Conservation (phyloP, 2,797 vertebrate species). For the Melanogrammus aeglefinus region DNA sequence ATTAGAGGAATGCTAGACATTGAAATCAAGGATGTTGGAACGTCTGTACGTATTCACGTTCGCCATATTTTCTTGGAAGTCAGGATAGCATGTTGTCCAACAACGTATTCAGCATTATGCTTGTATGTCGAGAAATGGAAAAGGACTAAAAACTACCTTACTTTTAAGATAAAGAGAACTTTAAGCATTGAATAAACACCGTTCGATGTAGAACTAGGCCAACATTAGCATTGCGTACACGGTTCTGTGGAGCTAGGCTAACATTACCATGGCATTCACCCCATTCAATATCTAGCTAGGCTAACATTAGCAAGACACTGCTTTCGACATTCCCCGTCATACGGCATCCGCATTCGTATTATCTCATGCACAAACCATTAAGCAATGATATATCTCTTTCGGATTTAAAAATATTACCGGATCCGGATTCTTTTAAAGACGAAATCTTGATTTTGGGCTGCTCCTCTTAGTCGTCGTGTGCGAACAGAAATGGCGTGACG, state of each 20-base stretch:
- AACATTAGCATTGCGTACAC: no score
- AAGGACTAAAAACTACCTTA: neutral
- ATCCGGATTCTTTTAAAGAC: neutral
- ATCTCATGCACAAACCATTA: neutral
- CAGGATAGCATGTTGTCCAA: neutral
- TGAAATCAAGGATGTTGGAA: neutral
- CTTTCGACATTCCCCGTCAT: neutral
- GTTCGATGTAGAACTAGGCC: no score
- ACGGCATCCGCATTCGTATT: neutral
- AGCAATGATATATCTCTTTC: neutral
- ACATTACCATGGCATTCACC: neutral
- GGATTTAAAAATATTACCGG: neutral
- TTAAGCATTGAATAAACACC: neutral
- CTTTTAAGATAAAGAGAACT: neutral
- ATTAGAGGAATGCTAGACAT: neutral
- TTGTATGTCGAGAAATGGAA: neutral
- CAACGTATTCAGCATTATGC: neutral
- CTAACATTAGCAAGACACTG: neutral
- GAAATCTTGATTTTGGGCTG: neutral
- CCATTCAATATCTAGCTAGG: neutral
- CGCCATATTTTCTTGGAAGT: neutral
- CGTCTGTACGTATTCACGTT: neutral
- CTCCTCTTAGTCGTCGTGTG: slow-evolving; percentile 12
- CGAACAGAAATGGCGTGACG: slow-evolving; percentile 63
- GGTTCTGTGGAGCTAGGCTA: neutral